phyloP scores from a whole-genome alignment of 2,797 vertebrate species.

The Clarias pachynema region DNA sequence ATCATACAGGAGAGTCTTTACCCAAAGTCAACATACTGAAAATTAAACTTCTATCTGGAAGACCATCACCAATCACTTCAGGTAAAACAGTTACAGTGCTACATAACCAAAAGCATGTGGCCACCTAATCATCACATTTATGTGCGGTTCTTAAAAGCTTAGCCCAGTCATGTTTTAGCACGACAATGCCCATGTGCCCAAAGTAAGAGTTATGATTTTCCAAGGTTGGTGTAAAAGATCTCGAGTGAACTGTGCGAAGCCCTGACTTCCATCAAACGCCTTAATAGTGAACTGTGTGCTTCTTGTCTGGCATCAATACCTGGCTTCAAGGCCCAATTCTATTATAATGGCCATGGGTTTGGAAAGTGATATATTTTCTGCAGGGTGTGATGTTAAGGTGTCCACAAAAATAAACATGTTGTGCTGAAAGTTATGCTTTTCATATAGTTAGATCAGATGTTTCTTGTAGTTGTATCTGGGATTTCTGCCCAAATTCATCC shows the following conservation, averaged over 20 bases:
- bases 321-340: background rate
- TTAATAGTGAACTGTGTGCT: background rate
- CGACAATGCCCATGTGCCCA: background rate
- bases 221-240: background rate
- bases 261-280: background rate
- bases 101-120: background rate
- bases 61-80: background rate
- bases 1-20: background rate
- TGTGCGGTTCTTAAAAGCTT: background rate
- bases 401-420: background rate
- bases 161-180: background rate
- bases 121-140: background rate
- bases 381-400: background rate
- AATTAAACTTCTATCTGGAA: background rate
- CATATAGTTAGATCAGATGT: background rate
- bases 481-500: conserved; percentile 5
- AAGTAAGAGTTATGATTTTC: background rate
- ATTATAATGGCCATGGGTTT: background rate
- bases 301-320: background rate
- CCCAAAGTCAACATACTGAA: background rate
- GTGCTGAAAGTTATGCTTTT: background rate
- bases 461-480: background rate
- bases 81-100: background rate
- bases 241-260: background rate
- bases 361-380: background rate